Base-by-base conservation (phyloP, 2,797 vertebrate genomes). In the Chaetodon trifasciatus region DNA sequence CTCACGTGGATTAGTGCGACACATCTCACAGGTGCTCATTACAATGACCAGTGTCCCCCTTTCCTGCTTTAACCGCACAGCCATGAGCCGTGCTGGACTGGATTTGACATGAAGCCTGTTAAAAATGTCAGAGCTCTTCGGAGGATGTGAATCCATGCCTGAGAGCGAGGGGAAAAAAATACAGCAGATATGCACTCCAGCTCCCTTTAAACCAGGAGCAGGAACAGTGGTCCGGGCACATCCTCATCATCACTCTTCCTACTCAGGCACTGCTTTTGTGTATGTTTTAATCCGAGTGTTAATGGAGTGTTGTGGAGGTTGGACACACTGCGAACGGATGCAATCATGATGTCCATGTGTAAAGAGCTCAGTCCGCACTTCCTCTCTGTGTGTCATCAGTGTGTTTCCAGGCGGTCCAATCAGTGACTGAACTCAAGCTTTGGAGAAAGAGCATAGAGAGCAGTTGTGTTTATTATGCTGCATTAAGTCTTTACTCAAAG, bases 391-490 rank as follows among this genome's bases (percentile, higher is more conserved):
- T 86, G 86, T 92, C 83, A 79, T 89, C 84, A 39, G 75, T 11
- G 15, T 12, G 56, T 91, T 92, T 90, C 91, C 90, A 70, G 83
- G 85, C 66, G 9, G 75, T 70, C 92, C 89, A 93, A 94, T 94
- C 94, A 94, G 89, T 28, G 49, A 50, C 77, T 84, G 84, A 71
- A 80, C 74, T 84, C 78, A 67, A 73, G 72, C 82, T 57, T 56
- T 58, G 53, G 66, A 89, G 88, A 71, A 76, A 79, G 28, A 74
- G 73, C 85, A 78, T 23, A 70, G 73, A 78, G 82, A 87, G 81
- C 72, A 73, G 52, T 76, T 81, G 60, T 96, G 94, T 95, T 95
- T 95, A 94, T 94, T 95, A 92, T 94, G 81, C 78, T 74, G 88
- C 82, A 91, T 90, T 90, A 88, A 56, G 89, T 91, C 90, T 82